Percentiles rank a stretch among this genome's conserved stretches.
Conservation (phyloP, 2,797 vertebrate genomes). For the Mormyrus hasselquistii region DNA sequence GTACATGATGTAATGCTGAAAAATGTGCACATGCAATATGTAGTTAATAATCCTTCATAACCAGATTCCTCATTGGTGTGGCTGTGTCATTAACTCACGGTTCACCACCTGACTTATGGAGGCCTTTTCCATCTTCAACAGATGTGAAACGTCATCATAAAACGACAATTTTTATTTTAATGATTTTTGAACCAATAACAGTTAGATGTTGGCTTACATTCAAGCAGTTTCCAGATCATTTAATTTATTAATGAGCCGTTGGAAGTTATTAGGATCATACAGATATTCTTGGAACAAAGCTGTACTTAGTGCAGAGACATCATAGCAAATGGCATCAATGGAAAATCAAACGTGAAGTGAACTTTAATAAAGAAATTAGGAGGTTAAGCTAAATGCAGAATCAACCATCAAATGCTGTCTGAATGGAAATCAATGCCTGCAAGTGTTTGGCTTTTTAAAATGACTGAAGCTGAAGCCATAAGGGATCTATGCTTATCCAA, state of each 20-base stretch:
- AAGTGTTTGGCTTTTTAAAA: not conserved
- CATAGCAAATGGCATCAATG: slow-evolving; percentile 37
- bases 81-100: not conserved
- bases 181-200: not conserved
- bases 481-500: slow-evolving; percentile 21
- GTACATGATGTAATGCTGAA: not conserved
- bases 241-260: slow-evolving; percentile 9
- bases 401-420: slow-evolving; percentile 15
- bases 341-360: slow-evolving; percentile 35
- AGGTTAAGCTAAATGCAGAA: slow-evolving; percentile 24
- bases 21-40: not conserved
- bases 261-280: slow-evolving; percentile 36
- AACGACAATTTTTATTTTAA: not conserved
- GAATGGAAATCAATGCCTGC: slow-evolving; percentile 29
- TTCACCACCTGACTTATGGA: not conserved
- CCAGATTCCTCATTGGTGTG: not conserved
- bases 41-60: not conserved
- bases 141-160: not conserved
- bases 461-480: not conserved
- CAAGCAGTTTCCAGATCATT: not conserved
- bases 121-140: not conserved
- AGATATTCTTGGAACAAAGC: slow-evolving; percentile 29
- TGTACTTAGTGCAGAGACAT: slow-evolving; percentile 37
- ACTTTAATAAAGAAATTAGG: slow-evolving; percentile 38
- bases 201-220: not conserved